These are phyloP conservation scores for Leucophenga varia DNA, from an alignment of 1,140 invertebrate genomes.

Conservation along the genomic window DNA sequence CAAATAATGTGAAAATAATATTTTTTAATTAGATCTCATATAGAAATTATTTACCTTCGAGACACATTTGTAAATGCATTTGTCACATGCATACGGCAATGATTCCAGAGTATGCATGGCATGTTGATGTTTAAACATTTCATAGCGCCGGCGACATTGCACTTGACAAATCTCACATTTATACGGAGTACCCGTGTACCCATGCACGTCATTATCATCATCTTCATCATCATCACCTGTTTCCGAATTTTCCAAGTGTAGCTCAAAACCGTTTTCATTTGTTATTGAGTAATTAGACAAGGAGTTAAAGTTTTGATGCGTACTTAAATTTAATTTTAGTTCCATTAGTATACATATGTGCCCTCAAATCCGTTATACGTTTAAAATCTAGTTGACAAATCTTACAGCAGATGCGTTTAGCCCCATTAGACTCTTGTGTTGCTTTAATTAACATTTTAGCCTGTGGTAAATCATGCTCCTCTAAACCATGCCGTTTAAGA, in stretches of 20 bases:
- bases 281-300: conserved; percentile 15
- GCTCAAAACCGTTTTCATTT: conserved; percentile 18
- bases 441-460: conserved; percentile 7
- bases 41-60: conserved; percentile 8
- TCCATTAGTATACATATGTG: conserved; percentile 9
- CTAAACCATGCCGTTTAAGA: conserved; percentile 13
- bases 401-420: conserved; percentile 13
- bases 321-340: neutral
- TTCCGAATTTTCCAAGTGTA: conserved; percentile 22
- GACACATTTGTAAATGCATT: conserved; percentile 13
- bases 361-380: conserved; percentile 3
- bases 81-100: conserved; percentile 14
- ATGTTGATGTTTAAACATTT: conserved; percentile 19
- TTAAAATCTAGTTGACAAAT: conserved; percentile 8
- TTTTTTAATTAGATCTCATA: too few relatives aligned
- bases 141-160: conserved; percentile 35
- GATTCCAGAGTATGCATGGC: conserved; percentile 12
- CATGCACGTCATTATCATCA: too few relatives aligned
- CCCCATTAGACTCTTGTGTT: conserved; percentile 9
- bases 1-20: too few relatives aligned
- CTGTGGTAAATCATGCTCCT: neutral
- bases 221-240: conserved; percentile 18
- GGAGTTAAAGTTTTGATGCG: conserved; percentile 4
- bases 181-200: conserved; percentile 20
- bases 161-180: conserved; percentile 55